Evolutionary conservation across 2,113 vertebrate species (phyloP), one percentile per base, ranked within the genome.

Genomic region (Perca flavescens): DNA sequence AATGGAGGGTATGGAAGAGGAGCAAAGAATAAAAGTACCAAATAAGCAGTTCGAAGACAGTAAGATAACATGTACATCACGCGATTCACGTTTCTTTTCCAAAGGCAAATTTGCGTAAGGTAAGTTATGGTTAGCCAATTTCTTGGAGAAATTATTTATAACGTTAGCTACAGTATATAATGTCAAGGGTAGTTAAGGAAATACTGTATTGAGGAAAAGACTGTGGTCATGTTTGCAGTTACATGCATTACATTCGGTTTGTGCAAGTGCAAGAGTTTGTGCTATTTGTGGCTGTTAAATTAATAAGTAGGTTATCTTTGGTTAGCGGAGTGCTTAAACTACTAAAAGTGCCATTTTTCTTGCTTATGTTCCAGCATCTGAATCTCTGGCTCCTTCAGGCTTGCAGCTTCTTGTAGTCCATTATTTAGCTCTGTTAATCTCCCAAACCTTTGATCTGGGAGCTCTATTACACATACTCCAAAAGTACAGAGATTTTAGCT

Each of bases 371-470:
- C 54, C 47, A 57, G 11, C 56, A n/a, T 73, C 46, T 69, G 25
- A 49, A 16, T 77, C 34, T 49, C 50, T 69, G 34, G 40, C 82
- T 28, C 15, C 46, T 47, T 47, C 46, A 73, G 21, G 22, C 63
- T 50, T 36, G 67, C 62, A 47, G 31, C 65, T 61, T 83, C 74
- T 83, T 36, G 7, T 49, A 57, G 52, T 79, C 67, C 43, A 70
- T 87, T 85, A 83, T 49, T 85, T 75, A 80, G 10, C 63, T 6
- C 78, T 79, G 65, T 40, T 91, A 84, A 90, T 89, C 58, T 69
- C 36, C 36, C 5, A 22, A 82, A 80, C 69, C 68, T 79, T 78
- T 91, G 78, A 88, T 85, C 52, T 80, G 43, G 40, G 57, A 36
- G 82, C 66, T 88, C 84, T 57, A 74, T 86, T 85, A 76, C 82